Evolutionary conservation across 2,113 vertebrate species (phyloP), one percentile per base, ranked within the genome.

Genomic region (Elanoides forficatus): DNA sequence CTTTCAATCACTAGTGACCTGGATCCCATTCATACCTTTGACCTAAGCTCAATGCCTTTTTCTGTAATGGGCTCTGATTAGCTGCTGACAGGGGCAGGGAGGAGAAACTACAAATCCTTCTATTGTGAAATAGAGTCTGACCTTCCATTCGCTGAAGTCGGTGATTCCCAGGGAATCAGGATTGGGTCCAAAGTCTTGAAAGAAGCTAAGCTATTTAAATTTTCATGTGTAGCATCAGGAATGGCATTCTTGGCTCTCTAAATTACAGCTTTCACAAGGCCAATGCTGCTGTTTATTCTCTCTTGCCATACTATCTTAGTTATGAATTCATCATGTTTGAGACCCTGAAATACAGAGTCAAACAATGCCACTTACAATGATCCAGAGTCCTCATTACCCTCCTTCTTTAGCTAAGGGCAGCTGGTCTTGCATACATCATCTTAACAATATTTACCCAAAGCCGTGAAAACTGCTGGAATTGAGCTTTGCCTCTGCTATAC

Each of bases 261-360:
- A 53, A 53, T 53, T 53, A 53, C 52, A 29, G 52, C 52, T 53
- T 53, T 53, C 52, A 53, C 15, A 53, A 29, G 52, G 52, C 52
- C 52, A 53, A 17, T 3, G 9, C 26, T 53, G 26, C 26, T 53
- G 26, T 29, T 53, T 53, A 53, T 53, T 29, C 52, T 29, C 52
- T 53, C 52, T 2, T 53, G 52, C 26, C 52, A 53, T 53, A 53
- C 26, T 19, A 45, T 45, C 45, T 53, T 53, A 74, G 76, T 87
- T 83, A 94, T 15, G 60, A 95, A 88, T 96, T 95, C 59, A 79
- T 97, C 92, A 48, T 74, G 53, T 75, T 85, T 81, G 59, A 96
- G 86, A 91, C 76, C 71, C 59, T 91, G 71, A 96, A 96, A 94
- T 52, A 91, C 22, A 91, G 92, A 92, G 96, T 95, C 80, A 95